Evolutionary conservation across 2,888 invertebrate species (phyloP), one percentile per base, ranked within the genome.

Genomic region (Spialia ferax): DNA sequence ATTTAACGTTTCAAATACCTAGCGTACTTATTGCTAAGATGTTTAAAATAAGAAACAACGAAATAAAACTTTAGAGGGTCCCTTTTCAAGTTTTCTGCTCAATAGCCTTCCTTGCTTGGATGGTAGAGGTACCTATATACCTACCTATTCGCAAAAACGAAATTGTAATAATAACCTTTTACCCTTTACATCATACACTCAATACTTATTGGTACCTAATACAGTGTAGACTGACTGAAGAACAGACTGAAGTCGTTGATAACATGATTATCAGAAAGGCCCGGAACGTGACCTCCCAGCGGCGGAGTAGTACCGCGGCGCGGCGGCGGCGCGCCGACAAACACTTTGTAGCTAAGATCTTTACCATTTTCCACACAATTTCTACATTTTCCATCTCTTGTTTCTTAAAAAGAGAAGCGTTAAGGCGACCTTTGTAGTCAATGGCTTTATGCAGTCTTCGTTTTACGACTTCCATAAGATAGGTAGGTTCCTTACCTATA

Each of bases 251-350:
- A 20, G 22, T 32, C 13, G 15, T 50, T 29, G 63, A 23, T 55
- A 63, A 63, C 63, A 42, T 63, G 42, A 63, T 63, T 63, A 63
- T 63, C 35, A 35, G 52, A 63, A 55, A 63, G 63, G 63, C 42
- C 54, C 38, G 13, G 62, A 38, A 63, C 62, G 62, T 63, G 62
- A 54, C 62, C 54, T 20, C 15, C n/a, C 15, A 22, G 26, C 26
- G 26, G 26, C 26, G 5, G 26, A n/a, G n/a, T n/a, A n/a, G 32
- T 7, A 1, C 32, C 1, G 8, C 32, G 32, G 29, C n/a, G 42
- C 42, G 8, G 11, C 18, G 10, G 20, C 45, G 15, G 56, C 56
- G 32, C 10, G 56, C 56, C 56, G 64, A n/a, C n/a, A n/a, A n/a
- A n/a, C n/a, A 29, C 29, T 7, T 2, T 29, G 29, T 29, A 29